Evolutionary conservation across 2,888 invertebrate genomes (phyloP).

Genomic region (Ariolimax columbianus): DNA sequence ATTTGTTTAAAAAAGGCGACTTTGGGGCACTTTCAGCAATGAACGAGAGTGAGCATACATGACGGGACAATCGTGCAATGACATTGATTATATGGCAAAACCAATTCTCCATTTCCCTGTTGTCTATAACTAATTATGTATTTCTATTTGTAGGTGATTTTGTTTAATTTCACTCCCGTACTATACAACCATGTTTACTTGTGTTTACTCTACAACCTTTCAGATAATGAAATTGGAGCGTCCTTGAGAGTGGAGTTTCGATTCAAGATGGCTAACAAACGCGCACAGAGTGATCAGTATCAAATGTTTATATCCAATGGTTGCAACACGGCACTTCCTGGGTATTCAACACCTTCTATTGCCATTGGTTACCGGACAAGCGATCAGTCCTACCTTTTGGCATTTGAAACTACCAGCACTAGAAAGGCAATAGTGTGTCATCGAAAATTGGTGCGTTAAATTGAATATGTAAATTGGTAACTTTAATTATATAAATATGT

Average conservation of each 20-base stretch:
- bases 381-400: slow-evolving; percentile 58
- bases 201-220: background rate
- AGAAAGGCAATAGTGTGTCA: slow-evolving; percentile 59
- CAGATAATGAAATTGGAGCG: slow-evolving; percentile 59
- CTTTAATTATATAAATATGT: no score
- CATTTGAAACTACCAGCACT: slow-evolving; percentile 57
- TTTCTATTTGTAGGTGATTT: no score
- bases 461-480: no score
- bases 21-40: no score
- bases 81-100: no score
- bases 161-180: no score
- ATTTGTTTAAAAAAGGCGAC: no score
- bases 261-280: slow-evolving; percentile 56
- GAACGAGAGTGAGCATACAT: no score
- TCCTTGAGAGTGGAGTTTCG: slow-evolving; percentile 58
- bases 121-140: no score
- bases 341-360: slow-evolving; percentile 59
- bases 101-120: no score
- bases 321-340: slow-evolving; percentile 58
- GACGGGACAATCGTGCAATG: no score
- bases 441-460: slow-evolving; percentile 53
- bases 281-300: slow-evolving; percentile 53
- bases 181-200: no score
- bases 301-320: slow-evolving; percentile 62
- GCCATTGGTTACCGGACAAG: slow-evolving; percentile 58